Evolutionary conservation across 1,140 invertebrate species (phyloP).

Genomic region (Conus betulinus): DNA sequence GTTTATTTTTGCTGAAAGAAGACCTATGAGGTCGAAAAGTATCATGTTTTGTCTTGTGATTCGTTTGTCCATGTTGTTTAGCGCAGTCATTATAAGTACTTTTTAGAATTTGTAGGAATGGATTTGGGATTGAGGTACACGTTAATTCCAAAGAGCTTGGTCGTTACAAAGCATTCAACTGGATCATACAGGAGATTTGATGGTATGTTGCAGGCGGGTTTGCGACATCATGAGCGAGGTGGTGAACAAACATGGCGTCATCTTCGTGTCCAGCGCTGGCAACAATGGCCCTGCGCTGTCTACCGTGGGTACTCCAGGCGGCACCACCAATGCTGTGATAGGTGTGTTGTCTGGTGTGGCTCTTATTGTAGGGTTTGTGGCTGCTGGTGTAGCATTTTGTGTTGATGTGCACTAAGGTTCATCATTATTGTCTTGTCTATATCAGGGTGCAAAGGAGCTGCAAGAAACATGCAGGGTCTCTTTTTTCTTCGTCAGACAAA

Average conservation of each 20-base stretch:
- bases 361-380: not conserved
- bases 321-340: slow-evolving; percentile 89
- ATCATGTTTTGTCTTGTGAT: too few relatives aligned
- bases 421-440: not conserved
- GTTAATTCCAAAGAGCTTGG: too few relatives aligned
- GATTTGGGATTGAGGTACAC: too few relatives aligned
- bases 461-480: not conserved
- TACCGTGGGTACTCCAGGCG: slow-evolving; percentile 95
- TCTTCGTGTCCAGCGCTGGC: slow-evolving; percentile 94
- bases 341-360: slow-evolving; percentile 76
- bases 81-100: too few relatives aligned
- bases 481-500: not conserved
- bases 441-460: not conserved
- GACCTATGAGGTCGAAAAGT: too few relatives aligned
- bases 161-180: too few relatives aligned
- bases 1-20: too few relatives aligned
- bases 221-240: slow-evolving; percentile 81
- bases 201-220: slow-evolving; percentile 61
- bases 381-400: not conserved
- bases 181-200: too few relatives aligned
- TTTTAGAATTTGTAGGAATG: too few relatives aligned
- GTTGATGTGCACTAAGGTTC: not conserved
- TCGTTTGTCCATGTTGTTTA: too few relatives aligned
- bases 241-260: slow-evolving; percentile 93
- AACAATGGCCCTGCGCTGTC: slow-evolving; percentile 96